Base-by-base conservation (phyloP, 2,113 vertebrate species). In the Canis aureus region DNA sequence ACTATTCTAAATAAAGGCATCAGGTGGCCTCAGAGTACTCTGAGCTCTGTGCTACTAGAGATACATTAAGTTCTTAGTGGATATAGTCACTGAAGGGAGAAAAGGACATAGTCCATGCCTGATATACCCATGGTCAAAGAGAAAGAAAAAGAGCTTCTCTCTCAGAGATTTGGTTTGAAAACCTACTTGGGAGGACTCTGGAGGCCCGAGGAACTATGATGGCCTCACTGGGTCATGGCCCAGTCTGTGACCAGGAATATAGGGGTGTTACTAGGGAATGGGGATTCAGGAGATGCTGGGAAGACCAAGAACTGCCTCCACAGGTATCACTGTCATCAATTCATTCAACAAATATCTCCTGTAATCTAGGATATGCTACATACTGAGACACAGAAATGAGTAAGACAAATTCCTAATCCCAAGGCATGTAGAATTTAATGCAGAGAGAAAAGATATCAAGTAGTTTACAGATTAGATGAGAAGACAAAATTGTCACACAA, bases 1-100 rank as follows among this genome's bases (percentile, higher is more conserved):
- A 85, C 49, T 62, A 66, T 32, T 92, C 55, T 94, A 95, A 93
- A 94, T 73, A 83, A 95, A 95, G 82, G 22, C 29, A 67, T 76
- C 15, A 80, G 23, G 66, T 17, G 32, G 27, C 35, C 93, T 96
- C 55, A 59, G 27, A 55, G 22, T 92, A 62, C 78, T 89, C 86
- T 59, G 66, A 92, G 53, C 53, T 97, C 59, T 78, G 15, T 35
- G 62, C 35, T 67, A 60, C 55, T 89, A 89, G 51, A 74, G 78
- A 92, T 23, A 89, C 19, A 93, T 20, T 3, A 81, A 82, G 29
- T 94, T 95, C 60, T 92, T 92, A 90, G 23, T 90, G 43, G 35
- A 66, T 35, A 73, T 5, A 59, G 62, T 74, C 69, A 76, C 57
- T 62, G 35, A 88, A 73, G 49, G 57, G 23, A 89, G 78, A 89